Percentiles rank a stretch among this genome's conserved stretches.
phyloP scores from a whole-genome alignment of 2,113 vertebrate genomes.

The Sorex fumeus region DNA sequence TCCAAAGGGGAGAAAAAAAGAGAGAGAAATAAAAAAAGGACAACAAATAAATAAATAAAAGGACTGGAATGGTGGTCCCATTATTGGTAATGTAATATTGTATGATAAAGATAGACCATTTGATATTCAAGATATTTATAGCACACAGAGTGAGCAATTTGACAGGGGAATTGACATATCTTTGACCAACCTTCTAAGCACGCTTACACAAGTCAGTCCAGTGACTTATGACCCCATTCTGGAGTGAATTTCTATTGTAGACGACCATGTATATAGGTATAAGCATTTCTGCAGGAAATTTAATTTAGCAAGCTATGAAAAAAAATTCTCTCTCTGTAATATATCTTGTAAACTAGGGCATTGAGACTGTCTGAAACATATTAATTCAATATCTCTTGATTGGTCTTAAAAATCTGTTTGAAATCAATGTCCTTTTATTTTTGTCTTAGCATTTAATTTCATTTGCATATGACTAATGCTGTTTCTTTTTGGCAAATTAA shows the following conservation, averaged over 20 bases:
- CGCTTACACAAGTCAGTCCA: conserved; percentile 29
- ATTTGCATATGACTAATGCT: conserved; percentile 89
- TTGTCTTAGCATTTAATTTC: conserved; percentile 88
- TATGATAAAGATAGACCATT: conserved; percentile 8
- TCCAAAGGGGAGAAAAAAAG: too few relatives aligned
- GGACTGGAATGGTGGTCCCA: conserved; percentile 17
- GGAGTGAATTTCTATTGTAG: conserved; percentile 49
- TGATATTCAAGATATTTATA: conserved; percentile 13
- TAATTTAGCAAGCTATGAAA: conserved; percentile 84
- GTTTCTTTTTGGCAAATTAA: conserved; percentile 88
- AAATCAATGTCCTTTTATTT: conserved; percentile 88
- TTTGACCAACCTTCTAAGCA: conserved; percentile 32
- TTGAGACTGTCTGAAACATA: conserved; percentile 82
- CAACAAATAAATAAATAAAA: neutral
- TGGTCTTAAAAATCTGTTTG: conserved; percentile 84
- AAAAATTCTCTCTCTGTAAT: conserved; percentile 68
- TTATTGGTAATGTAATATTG: neutral
- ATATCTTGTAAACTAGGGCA: conserved; percentile 79
- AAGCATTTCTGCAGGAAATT: conserved; percentile 81
- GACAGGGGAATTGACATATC: neutral
- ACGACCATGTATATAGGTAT: neutral
- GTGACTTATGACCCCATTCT: neutral
- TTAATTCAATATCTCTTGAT: conserved; percentile 86
- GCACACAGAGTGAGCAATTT: neutral
- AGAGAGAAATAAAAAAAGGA: too few relatives aligned